Evolutionary conservation across 2,888 invertebrate species (phyloP).

Genomic region (Camponotus fellah): DNA sequence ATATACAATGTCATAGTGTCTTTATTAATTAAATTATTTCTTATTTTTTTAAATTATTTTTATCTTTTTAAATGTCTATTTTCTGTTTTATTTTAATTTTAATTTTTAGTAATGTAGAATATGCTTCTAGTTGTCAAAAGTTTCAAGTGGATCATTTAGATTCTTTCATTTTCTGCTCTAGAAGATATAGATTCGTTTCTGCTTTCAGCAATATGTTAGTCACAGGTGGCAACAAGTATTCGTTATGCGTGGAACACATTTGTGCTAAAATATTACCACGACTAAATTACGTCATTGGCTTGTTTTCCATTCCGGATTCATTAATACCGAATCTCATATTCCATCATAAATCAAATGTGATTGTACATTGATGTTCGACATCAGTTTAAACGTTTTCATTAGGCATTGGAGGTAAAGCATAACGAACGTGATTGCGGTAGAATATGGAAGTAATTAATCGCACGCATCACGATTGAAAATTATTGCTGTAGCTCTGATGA

Average conservation of each 20-base stretch:
- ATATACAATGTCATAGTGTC: background rate
- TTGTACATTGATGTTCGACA: conserved; percentile 19
- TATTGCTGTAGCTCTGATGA: conserved; percentile 10
- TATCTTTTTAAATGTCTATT: background rate
- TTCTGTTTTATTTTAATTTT: background rate
- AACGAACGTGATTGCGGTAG: conserved; percentile 3
- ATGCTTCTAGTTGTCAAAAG: background rate
- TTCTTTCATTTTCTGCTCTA: background rate
- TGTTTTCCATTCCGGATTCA: background rate
- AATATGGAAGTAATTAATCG: conserved; percentile 45
- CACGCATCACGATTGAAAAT: background rate
- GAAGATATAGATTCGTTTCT: background rate
- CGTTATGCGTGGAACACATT: background rate
- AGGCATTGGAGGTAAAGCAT: background rate
- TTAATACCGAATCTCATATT: background rate
- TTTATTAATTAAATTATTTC: conserved; percentile 22
- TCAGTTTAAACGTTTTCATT: conserved; percentile 36
- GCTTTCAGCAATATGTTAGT: background rate
- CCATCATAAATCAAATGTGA: conserved; percentile 21
- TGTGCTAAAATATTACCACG: background rate
- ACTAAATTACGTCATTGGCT: background rate
- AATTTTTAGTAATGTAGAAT: background rate
- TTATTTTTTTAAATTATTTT: too few relatives aligned
- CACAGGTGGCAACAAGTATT: background rate
- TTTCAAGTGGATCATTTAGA: background rate